Evolutionary conservation across 2,888 invertebrate species (phyloP), one percentile per base, ranked within the genome.

Genomic region (Ommatoiulus sabulosus): DNA sequence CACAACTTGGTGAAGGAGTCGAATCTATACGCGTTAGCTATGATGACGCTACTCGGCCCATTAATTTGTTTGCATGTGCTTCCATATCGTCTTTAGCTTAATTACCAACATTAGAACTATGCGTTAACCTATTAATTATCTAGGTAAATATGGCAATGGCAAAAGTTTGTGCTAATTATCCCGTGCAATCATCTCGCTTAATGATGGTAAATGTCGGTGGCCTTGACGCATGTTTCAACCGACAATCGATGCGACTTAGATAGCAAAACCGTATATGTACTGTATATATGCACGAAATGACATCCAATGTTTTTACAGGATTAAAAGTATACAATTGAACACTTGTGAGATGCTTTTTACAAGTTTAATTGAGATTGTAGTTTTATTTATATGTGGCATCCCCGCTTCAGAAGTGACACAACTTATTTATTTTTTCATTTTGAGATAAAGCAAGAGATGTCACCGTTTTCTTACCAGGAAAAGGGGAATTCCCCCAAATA

Each of bases 61-160:
- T 24, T n/a, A 72, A 24, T 20, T 72, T 72, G 24, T 72, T 72
- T 72, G 72, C 24, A 72, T 72, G 72, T 24, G 72, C n/a, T 72
- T 72, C 72, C 72, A 72, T 72, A n/a, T 63, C 63, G 63, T 72
- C 72, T 72, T 72, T 72, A 72, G 4, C 72, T 72, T 72, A 72
- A 72, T 72, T 72, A 72, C 72, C 24, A 72, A 24, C 72, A 72
- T 72, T 72, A 72, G 72, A 72, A 72, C 72, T 72, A n/a, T 24
- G 72, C 72, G 72, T 72, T 72, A 72, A n/a, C 24, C 72, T 72
- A 72, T 72, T 72, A 72, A 72, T 72, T 72, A 72, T 72, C 72
- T 20, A 24, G 24, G 72, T 72, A 72, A 72, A 72, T 72, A 72
- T 24, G n/a, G n/a, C 72, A 72, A n/a, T 20, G 72, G 72, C 72